Base-by-base conservation (phyloP, 1,140 invertebrate genomes). In the Aleiodes sp. region DNA sequence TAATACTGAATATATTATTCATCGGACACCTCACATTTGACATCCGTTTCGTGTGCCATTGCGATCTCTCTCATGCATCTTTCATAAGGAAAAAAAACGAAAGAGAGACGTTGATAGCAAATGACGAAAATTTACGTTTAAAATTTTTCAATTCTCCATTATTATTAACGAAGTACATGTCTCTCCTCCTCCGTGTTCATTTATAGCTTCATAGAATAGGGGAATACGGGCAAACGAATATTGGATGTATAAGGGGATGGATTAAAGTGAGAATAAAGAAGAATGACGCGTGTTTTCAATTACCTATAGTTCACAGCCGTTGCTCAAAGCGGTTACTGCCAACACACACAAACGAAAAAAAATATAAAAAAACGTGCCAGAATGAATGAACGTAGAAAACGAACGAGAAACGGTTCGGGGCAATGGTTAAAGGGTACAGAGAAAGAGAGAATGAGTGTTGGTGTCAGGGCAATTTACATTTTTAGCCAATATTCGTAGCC, bases 381-480 rank as follows among this genome's bases (percentile, higher is more conserved):
- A 65, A 71, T 56, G 61, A 57, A 39, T 68, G 72, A 65, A 60
- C 43, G 29, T 72, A 39, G 41, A 72, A 61, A 60, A 46, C 62
- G 68, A 70, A 71, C 66, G 59, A 70, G 41, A 65, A 39, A 41
- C 19, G 61, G 31, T 33, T 33, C 7, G 12, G 7, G 31, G 12
- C 12, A 8, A 8, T 33, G 31, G 12, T 1, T 7, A 33, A 33
- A 33, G 33, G 26, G n/a, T n/a, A n/a, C n/a, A n/a, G n/a, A n/a
- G n/a, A n/a, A n/a, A n/a, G n/a, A n/a, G n/a, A n/a, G n/a, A n/a
- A n/a, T 35, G 46, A 60, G 57, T 61, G 59, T 59, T n/a, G n/a
- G 65, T 74, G 71, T 73, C 65, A 39, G 73, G 70, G 65, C 75
- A 80, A 84, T 83, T 83, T 83, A 77, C 78, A 82, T 83, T 84